phyloP scores from a whole-genome alignment of 2,888 invertebrate species.

The Stenodera caucasica region DNA sequence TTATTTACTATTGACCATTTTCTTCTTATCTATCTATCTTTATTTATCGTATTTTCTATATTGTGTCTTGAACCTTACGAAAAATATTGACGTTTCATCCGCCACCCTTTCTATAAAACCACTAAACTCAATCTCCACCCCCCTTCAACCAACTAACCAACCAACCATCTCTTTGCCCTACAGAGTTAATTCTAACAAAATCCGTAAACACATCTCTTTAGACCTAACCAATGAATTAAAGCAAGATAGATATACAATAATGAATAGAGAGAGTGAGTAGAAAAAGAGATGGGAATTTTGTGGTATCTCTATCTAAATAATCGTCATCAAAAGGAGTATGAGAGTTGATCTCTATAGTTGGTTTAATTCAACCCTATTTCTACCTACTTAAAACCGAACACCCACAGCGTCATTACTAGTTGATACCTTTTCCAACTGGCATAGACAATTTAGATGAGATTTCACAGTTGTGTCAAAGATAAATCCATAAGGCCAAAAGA shows the following conservation, averaged over 20 bases:
- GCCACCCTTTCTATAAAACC: neutral
- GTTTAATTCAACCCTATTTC: neutral
- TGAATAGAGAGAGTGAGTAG: neutral
- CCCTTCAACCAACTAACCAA: too few species aligned
- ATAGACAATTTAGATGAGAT: neutral
- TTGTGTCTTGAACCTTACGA: neutral
- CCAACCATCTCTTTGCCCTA: too few species aligned
- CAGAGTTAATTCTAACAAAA: neutral
- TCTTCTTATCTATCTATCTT: neutral
- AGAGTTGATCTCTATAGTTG: neutral
- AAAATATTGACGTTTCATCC: neutral
- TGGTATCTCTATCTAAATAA: neutral
- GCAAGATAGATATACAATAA: neutral
- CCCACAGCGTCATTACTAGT: neutral
- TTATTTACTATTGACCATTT: neutral
- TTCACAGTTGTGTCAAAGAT: slow-evolving; percentile 1
- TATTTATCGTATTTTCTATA: neutral
- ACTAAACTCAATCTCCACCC: too few species aligned
- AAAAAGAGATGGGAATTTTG: too few species aligned
- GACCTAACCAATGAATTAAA: neutral
- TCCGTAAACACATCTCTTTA: neutral
- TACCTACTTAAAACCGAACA: neutral
- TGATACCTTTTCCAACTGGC: neutral
- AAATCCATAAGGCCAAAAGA: neutral
- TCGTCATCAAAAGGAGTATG: neutral